Percentiles rank a stretch among this genome's conserved stretches.
phyloP scores from a whole-genome alignment of 2,888 invertebrate species.

The Drosophila diplacantha region DNA sequence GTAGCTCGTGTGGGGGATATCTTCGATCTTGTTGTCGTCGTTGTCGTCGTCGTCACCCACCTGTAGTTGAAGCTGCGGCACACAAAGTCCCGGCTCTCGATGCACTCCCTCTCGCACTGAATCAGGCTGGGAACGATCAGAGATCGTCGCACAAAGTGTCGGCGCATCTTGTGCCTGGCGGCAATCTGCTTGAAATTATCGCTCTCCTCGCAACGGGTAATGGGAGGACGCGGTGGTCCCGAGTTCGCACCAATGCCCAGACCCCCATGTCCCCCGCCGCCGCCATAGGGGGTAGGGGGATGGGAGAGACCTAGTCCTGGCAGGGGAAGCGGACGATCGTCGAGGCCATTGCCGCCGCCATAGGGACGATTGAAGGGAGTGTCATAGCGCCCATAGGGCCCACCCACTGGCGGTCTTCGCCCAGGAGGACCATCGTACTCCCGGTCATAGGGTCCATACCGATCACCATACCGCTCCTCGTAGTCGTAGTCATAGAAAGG shows the following conservation, averaged over 20 bases:
- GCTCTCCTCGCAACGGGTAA: slow-evolving; percentile 85
- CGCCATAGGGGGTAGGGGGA: slow-evolving; percentile 59
- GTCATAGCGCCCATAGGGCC: slow-evolving; percentile 74
- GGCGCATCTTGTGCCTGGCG: slow-evolving; percentile 86
- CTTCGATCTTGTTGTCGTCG: background rate
- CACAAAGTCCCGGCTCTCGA: slow-evolving; percentile 88
- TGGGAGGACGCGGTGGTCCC: slow-evolving; percentile 77
- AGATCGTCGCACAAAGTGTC: slow-evolving; percentile 86
- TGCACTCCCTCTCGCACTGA: slow-evolving; percentile 91
- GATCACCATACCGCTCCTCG: slow-evolving; percentile 75
- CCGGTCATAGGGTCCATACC: slow-evolving; percentile 73
- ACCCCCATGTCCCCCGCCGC: slow-evolving; percentile 46
- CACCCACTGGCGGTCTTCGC: slow-evolving; percentile 60
- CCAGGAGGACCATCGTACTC: slow-evolving; percentile 74
- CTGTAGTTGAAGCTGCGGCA: slow-evolving; percentile 93
- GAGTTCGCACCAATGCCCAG: slow-evolving; percentile 75
- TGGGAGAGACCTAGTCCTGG: slow-evolving; percentile 62
- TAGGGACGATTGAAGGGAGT: slow-evolving; percentile 75
- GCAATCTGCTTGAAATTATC: slow-evolving; percentile 91
- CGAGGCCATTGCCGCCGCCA: slow-evolving; percentile 53
- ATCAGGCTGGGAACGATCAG: slow-evolving; percentile 85
- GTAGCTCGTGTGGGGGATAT: slow-evolving; percentile 10
- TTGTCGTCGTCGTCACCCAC: slow-evolving; percentile 76
- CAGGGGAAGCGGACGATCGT: slow-evolving; percentile 69
- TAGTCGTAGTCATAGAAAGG: slow-evolving; percentile 76